Base-by-base conservation (phyloP, 1,140 invertebrate species). In the Marisa cornuarietis region DNA sequence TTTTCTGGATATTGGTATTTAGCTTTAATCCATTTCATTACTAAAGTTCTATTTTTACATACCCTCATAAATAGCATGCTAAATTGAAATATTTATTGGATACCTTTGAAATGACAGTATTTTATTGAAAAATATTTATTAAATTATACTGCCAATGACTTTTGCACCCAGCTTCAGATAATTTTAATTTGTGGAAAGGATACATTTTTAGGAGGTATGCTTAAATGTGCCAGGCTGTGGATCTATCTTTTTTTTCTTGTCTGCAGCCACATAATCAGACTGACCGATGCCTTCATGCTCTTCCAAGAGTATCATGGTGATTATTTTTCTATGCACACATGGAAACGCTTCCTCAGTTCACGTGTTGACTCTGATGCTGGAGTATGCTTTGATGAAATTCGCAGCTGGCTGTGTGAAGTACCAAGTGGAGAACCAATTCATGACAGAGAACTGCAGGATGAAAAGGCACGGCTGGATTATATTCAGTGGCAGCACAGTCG, bases 371-470 rank as follows among this genome's bases (percentile, higher is more conserved):
- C 84, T 49, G 76, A 83, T 68, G 72, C 63, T 42, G 85, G 88
- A 79, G 86, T 90, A 2, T 90, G 76, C 75, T 90, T 87, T 84
- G 87, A 90, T 83, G 88, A 90, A 73, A 83, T 90, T 9, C 75
- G 85, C 24, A 71, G 83, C 51, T 89, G 87, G 87, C 78, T 90
- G 65, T 88, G 87, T 84, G 80, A 82, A 80, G 9, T 74, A 4
- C 83, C 84, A 9, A 81, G 65, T 72, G 86, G 85, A 20, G 73
- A 79, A 54, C 80, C 85, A 24, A 79, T 81, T 54, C 81, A 81
- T 20, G 81, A 86, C 14, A 79, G 85, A n/a, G 85, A 88, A 22
- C 74, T 89, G 14, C 79, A 61, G n/a, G 68, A 85, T 31, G 86
- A 88, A 75, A 81, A 85, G 52, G 68, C 83, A 14, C 80, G 76